These are phyloP conservation scores for Neotoma lepida DNA, from an alignment of 2,113 vertebrate species.

Conservation along the genomic window DNA sequence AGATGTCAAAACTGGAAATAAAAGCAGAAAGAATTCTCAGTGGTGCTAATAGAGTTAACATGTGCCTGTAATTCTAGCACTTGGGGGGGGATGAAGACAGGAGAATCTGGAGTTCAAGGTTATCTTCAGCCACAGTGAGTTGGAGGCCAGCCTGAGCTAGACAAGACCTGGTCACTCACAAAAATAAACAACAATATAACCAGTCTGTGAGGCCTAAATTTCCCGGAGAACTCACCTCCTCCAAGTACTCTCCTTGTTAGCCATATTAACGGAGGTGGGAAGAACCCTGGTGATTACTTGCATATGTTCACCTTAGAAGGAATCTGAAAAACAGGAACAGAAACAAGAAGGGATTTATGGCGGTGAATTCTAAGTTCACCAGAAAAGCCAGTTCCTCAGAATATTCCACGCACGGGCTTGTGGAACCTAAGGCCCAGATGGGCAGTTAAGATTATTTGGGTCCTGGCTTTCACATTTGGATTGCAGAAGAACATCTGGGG, in stretches of 20 bases:
- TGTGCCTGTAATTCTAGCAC: background rate
- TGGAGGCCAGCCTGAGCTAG: background rate
- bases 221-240: conserved; percentile 54
- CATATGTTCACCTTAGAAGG: background rate
- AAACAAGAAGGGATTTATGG: conserved; percentile 63
- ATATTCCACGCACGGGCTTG: background rate
- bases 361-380: conserved; percentile 57
- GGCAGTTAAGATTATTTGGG: background rate
- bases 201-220: background rate
- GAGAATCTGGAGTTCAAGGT: background rate
- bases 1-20: conserved; percentile 24
- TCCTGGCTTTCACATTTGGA: background rate
- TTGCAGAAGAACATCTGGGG: conserved; percentile 26
- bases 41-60: background rate
- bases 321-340: conserved; percentile 60
- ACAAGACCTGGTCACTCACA: background rate
- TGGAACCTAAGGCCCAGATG: background rate
- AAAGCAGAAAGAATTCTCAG: conserved; percentile 51
- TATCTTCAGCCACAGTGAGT: background rate
- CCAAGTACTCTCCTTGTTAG: background rate
- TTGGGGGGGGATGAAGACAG: background rate
- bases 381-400: conserved; percentile 69
- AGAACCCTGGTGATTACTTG: conserved; percentile 15
- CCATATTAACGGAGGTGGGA: conserved; percentile 36
- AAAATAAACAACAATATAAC: background rate